These are phyloP conservation scores for Pterocles burchelli DNA, from an alignment of 2,113 vertebrate species.

Conservation along the genomic window DNA sequence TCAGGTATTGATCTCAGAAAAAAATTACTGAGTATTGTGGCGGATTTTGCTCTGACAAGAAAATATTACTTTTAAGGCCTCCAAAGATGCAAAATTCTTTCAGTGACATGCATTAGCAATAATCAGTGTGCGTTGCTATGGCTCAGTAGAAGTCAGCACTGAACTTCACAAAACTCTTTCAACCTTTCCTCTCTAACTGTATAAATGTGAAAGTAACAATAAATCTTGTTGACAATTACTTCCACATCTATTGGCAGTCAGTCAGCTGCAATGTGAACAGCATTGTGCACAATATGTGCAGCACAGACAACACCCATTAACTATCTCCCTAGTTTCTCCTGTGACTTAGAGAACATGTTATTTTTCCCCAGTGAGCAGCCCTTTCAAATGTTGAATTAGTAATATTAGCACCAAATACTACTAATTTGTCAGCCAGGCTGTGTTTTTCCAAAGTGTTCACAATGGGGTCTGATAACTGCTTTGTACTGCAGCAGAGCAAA, in stretches of 20 bases:
- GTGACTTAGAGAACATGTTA: constrained; percentile 75
- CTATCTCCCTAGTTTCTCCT: constrained; percentile 78
- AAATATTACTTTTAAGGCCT: constrained; percentile 34
- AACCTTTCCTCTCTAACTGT: constrained; percentile 66
- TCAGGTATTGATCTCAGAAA: constrained; percentile 32
- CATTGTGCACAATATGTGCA: constrained; percentile 43
- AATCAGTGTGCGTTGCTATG: constrained; percentile 64
- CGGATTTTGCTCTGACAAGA: constrained; percentile 11
- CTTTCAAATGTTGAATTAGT: constrained; percentile 78
- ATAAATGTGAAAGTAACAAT: constrained; percentile 77
- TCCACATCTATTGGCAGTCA: constrained; percentile 76
- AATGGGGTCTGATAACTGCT: constrained; percentile 68
- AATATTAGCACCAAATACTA: constrained; percentile 78
- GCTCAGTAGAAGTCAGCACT: constrained; percentile 48
- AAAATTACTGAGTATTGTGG: neutral
- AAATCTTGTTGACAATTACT: constrained; percentile 79
- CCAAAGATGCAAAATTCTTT: constrained; percentile 53
- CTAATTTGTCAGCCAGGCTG: constrained; percentile 73
- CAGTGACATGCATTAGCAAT: constrained; percentile 52
- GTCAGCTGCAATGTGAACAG: constrained; percentile 72
- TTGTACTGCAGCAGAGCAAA: constrained; percentile 43
- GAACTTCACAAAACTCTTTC: constrained; percentile 70
- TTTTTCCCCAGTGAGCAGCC: constrained; percentile 76
- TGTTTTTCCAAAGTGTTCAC: constrained; percentile 70
- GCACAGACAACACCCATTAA: constrained; percentile 76